Base-by-base conservation (phyloP, 1,140 invertebrate genomes). In the Euglossa dilemma region DNA sequence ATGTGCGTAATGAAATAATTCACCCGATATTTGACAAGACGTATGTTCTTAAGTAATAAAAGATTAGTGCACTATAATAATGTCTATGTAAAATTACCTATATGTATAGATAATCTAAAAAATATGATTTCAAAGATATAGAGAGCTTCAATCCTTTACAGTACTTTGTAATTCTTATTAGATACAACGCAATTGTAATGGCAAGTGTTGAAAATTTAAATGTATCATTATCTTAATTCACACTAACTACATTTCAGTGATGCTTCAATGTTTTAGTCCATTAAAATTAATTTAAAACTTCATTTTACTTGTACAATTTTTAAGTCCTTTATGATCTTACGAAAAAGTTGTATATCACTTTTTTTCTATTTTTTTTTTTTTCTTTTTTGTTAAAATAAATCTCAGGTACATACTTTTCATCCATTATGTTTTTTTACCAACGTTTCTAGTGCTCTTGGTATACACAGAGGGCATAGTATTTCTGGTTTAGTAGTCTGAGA, bases 381-480 rank as follows among this genome's bases (percentile, higher is more conserved):
- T n/a, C 11, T 16, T 73, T 73, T 57, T 61, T 14, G 23, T 59
- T 74, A 74, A 85, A 75, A 74, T 84, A 80, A 76, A 84, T 77
- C 50, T 87, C 84, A 79, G 79, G 75, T 81, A 89, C 54, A 67
- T 89, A 84, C 76, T 56, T 74, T 20, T 88, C 73, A 88, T 0
- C 85, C 72, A 25, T 64, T 79, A 70, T 67, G 70, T 25, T 93
- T 93, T 52, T 91, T 90, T 7, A 89, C 89, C 9, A 90, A 87
- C 23, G 72, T 88, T 85, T 91, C 90, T 36, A 94, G 73, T 50
- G 91, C 92, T 56, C 88, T 89, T 18, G 93, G 90, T 67, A 94
- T 91, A 81, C 94, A 94, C 70, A 89, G 66, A 1, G 94, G 94
- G 64, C 94, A 94, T 1, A 94, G 45, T 8, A 92, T 94, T 78